Base-by-base conservation (phyloP, 1,140 invertebrate species). In the Lasioglossum baleicum region DNA sequence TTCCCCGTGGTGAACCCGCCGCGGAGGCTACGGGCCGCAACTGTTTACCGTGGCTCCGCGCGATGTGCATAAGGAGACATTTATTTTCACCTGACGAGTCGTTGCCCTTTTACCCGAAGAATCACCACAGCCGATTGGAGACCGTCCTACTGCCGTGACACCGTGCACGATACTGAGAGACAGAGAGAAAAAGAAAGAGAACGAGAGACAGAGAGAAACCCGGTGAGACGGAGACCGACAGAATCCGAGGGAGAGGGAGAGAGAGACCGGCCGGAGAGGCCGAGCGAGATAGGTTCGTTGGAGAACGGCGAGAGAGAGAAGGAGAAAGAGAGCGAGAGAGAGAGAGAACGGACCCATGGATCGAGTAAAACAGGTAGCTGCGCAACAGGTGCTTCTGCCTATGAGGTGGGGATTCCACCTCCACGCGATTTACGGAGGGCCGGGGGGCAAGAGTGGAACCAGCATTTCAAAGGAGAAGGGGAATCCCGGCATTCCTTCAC, bases 341-440 rank as follows among this genome's bases (percentile, higher is more conserved):
- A 73, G 75, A 82, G 79, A 72, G 74, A 70, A 72, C 78, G 82
- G 58, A 58, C 83, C 83, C 80, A 82, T 82, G 85, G 80, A 86
- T 73, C 81, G 85, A 88, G 87, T 87, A 86, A 87, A 87, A 88
- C 89, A 91, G 89, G 90, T 91, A 91, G 89, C 87, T 87, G 67
- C 83, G 91, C 90, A 91, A 92, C 91, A 91, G 91, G 91, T 92
- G 91, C 90, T 91, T 92, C 89, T 87, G 83, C 72, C 64, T 80
- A 35, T 44, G 58, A 60, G 65, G 75, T 66, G 80, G 75, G 76
- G 76, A 77, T 71, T 71, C 58, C 44, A 68, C 65, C 63, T 75
- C 73, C 20, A 15, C 6, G 48, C 67, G 40, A 79, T 79, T 65
- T 73, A 56, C 17, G 0, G 70, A 35, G 70, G 69, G 8, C 15